Percentiles rank a stretch among this genome's conserved stretches.
Conservation (phyloP, 2,113 vertebrate genomes). For the Corythaixoides concolor region DNA sequence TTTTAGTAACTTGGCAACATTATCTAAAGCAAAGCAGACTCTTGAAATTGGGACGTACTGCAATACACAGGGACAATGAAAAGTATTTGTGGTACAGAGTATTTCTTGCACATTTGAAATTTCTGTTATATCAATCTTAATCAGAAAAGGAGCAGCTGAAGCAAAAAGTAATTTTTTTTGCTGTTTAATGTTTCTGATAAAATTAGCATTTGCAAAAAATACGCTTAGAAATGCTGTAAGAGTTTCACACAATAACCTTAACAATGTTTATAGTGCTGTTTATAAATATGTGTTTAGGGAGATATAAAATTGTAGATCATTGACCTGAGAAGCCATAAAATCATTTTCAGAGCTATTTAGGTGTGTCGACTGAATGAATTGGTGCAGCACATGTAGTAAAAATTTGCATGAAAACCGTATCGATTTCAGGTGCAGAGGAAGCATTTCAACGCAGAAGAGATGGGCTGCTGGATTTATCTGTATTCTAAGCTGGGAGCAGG, state of each 20-base stretch:
- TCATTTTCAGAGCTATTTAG: conserved; percentile 21
- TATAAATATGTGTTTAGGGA: conserved; percentile 38
- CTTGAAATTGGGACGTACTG: conserved; percentile 39
- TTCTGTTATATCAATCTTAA: background rate
- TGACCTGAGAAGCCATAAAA: conserved; percentile 25
- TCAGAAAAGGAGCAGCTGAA: background rate
- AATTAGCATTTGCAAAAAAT: background rate
- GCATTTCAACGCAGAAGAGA: background rate
- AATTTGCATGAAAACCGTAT: conserved; percentile 23
- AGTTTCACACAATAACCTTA: background rate
- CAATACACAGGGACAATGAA: conserved; percentile 7
- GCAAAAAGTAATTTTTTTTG: background rate
- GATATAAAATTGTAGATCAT: conserved; percentile 29
- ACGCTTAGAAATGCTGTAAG: background rate
- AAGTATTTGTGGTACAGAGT: background rate
- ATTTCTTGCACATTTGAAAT: conserved; percentile 23
- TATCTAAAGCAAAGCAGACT: conserved; percentile 46
- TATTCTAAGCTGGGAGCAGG: background rate
- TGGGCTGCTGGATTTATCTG: background rate
- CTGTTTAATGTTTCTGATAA: background rate
- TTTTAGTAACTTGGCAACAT: conserved; percentile 55
- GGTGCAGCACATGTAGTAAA: conserved; percentile 6
- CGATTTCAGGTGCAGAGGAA: background rate
- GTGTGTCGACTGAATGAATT: background rate
- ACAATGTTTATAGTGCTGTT: conserved; percentile 10